Base-by-base conservation (phyloP, 2,888 invertebrate species). In the Rugalucina vietnamica region DNA sequence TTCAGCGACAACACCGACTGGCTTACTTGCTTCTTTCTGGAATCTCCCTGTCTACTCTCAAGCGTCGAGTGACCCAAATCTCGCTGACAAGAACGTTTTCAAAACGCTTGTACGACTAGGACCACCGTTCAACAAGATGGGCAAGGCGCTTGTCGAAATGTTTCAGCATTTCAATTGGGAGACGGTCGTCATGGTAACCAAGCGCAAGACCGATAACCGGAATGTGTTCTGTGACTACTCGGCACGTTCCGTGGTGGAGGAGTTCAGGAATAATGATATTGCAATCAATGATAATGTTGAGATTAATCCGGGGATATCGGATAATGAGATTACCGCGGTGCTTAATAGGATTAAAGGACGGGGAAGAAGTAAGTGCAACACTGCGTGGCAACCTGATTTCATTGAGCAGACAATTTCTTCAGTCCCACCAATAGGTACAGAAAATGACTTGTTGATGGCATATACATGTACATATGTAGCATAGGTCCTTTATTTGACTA, bases 181-280 rank as follows among this genome's bases (percentile, higher is more conserved):
- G 14, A 72, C 88, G 0, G 88, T 91, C 12, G 91, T 91, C 1
- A 90, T 92, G 76, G 87, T 93, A 27, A 89, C 86, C 0, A 85
- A 89, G 72, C 84, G 89, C 21, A 88, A 84, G 39, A 89, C 81
- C n/a, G 90, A 90, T 81, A 85, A 90, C 49, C 86, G 74, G 71
- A 83, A 82, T 14, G 91, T 92, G 8, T 93, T 93, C 82, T 93
- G 93, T 84, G 92, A 92, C 79, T 93, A 91, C 60, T 91, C 91
- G 0, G 86, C 90, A 2, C 75, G 91, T 1, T 89, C 90, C 0
- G 86, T 85, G 1, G 87, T 88, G 29, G 82, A 77, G 36, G 85
- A 78, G 12, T 92, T 92, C 69, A 85, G 88, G 10, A 39, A 34
- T 4, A 87, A 86, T 34, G 80, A 87, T 70, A 88, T 92, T 27